Conservation (phyloP, 2,797 vertebrate species). For the Protonibea diacanthus region DNA sequence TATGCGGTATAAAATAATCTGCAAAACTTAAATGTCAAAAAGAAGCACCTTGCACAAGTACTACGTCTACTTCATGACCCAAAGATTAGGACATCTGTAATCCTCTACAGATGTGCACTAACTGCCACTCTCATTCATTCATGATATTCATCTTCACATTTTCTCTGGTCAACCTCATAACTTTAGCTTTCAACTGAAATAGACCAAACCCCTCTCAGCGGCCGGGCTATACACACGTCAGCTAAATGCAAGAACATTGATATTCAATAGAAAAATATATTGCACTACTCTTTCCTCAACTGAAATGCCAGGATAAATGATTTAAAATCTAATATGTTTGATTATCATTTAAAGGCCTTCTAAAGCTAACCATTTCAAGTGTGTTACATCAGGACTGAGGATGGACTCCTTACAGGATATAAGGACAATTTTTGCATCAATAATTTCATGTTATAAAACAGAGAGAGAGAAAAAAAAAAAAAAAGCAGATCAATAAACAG, state of each 20-base stretch:
- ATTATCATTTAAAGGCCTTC: slow-evolving; percentile 70
- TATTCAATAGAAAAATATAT: slow-evolving; percentile 87
- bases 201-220: slow-evolving; percentile 64
- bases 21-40: slow-evolving; percentile 69
- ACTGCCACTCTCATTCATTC: slow-evolving; percentile 63
- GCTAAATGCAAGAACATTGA: slow-evolving; percentile 78
- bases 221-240: slow-evolving; percentile 73
- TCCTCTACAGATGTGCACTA: slow-evolving; percentile 47
- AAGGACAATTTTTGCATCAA: slow-evolving; percentile 66
- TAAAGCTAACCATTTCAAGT: slow-evolving; percentile 74
- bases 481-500: slow-evolving; percentile 62
- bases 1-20: slow-evolving; percentile 73
- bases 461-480: background rate
- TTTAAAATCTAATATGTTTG: slow-evolving; percentile 63
- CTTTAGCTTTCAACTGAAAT: slow-evolving; percentile 63
- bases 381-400: slow-evolving; percentile 66
- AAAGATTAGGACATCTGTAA: slow-evolving; percentile 54
- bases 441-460: slow-evolving; percentile 62
- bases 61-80: slow-evolving; percentile 68
- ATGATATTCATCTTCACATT: slow-evolving; percentile 71
- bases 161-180: slow-evolving; percentile 61
- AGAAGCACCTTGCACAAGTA: slow-evolving; percentile 74
- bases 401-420: slow-evolving; percentile 63
- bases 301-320: slow-evolving; percentile 72
- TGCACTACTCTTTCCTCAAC: slow-evolving; percentile 82